phyloP scores from a whole-genome alignment of 2,113 vertebrate species.

The Bujurquina vittata region DNA sequence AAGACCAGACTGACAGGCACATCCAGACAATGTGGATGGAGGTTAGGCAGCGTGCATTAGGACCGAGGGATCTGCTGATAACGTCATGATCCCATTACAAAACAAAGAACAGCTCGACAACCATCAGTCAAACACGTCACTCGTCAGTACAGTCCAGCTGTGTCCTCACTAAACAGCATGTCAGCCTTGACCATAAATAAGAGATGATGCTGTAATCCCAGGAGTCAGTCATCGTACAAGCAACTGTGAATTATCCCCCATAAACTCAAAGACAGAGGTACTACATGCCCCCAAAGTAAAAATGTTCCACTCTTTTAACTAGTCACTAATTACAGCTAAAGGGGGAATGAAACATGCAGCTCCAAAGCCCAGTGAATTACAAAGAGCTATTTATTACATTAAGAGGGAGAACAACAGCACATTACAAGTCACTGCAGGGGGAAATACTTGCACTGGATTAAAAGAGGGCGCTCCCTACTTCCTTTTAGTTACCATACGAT shows the following conservation, averaged over 20 bases:
- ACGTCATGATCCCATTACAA: slow-evolving; percentile 36
- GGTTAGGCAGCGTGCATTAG: neutral
- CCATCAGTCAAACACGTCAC: slow-evolving; percentile 47
- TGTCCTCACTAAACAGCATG: slow-evolving; percentile 25
- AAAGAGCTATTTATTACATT: slow-evolving; percentile 66
- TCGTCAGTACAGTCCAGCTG: slow-evolving; percentile 29
- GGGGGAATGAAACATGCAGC: slow-evolving; percentile 42
- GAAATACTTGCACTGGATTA: slow-evolving; percentile 42
- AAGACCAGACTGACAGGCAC: neutral
- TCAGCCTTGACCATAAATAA: slow-evolving; percentile 33
- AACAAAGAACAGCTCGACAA: slow-evolving; percentile 32
- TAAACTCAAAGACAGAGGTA: slow-evolving; percentile 25
- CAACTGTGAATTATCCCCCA: slow-evolving; percentile 37
- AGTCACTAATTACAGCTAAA: slow-evolving; percentile 70
- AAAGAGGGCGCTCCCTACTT: slow-evolving; percentile 43
- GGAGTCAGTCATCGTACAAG: neutral
- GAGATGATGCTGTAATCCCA: slow-evolving; percentile 39
- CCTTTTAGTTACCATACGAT: slow-evolving; percentile 39
- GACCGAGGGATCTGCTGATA: slow-evolving; percentile 38
- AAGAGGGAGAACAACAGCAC: slow-evolving; percentile 32
- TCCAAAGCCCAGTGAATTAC: slow-evolving; percentile 56
- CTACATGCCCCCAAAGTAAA: slow-evolving; percentile 33
- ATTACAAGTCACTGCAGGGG: slow-evolving; percentile 49
- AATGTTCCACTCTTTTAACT: slow-evolving; percentile 40
- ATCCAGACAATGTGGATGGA: neutral